Evolutionary conservation across 2,113 vertebrate species (phyloP).

Genomic region (Ictalurus furcatus): DNA sequence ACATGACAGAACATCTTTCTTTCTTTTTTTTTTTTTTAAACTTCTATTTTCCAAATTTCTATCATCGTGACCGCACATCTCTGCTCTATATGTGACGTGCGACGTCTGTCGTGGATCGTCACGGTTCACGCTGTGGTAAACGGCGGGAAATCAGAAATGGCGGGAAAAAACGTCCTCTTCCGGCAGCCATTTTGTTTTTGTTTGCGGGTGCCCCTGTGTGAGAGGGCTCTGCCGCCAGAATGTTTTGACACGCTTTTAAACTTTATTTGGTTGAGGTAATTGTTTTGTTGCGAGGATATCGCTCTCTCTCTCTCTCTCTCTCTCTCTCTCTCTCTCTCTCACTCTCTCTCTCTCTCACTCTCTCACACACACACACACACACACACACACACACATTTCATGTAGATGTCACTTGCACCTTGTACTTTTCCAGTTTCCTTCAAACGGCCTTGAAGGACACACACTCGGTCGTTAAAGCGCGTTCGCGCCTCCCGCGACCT

Average conservation of each 20-base stretch:
- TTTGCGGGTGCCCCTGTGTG: neutral
- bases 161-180: conserved; percentile 9
- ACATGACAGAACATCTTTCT: neutral
- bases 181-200: conserved; percentile 34
- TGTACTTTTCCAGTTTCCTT: neutral
- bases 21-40: too few species aligned
- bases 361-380: too few species aligned
- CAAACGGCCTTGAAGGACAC: conserved; percentile 32
- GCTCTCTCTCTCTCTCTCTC: neutral
- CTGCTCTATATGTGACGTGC: neutral
- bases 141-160: neutral
- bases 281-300: conserved; percentile 15
- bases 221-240: neutral
- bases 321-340: neutral
- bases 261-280: conserved; percentile 41
- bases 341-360: too few species aligned
- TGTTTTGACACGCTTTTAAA: conserved; percentile 51
- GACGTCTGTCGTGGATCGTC: neutral
- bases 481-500: conserved; percentile 12
- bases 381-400: neutral
- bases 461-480: neutral
- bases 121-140: too few species aligned
- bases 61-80: neutral
- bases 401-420: neutral
- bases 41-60: neutral